phyloP scores from a whole-genome alignment of 2,888 invertebrate species.

The Mythimna albipuncta region DNA sequence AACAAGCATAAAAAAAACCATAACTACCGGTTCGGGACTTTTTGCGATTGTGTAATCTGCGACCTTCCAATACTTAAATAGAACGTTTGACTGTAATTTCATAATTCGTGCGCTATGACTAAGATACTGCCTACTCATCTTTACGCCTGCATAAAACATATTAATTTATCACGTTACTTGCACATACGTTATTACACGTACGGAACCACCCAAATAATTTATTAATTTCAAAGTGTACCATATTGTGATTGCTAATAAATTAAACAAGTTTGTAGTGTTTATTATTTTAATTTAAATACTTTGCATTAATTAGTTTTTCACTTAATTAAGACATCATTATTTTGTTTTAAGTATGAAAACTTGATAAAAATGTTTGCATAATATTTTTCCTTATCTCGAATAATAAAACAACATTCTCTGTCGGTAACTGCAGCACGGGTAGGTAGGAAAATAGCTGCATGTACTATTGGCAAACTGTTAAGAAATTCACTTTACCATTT shows the following conservation, averaged over 20 bases:
- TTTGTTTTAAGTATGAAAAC: not conserved
- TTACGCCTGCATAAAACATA: not conserved
- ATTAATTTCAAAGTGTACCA: not conserved
- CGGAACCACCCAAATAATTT: conserved; percentile 3
- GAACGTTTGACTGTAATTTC: not conserved
- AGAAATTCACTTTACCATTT: not conserved
- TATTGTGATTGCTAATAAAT: conserved; percentile 1
- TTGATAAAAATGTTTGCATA: not conserved
- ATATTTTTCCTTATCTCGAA: conserved; percentile 6
- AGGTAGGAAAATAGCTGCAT: not conserved
- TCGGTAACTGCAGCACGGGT: not conserved
- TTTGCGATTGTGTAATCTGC: not conserved
- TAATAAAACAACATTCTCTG: not conserved
- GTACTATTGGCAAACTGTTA: not conserved
- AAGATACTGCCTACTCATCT: not conserved
- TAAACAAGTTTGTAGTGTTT: not conserved
- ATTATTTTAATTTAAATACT: conserved; percentile 1
- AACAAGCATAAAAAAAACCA: not conserved
- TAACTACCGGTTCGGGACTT: not conserved
- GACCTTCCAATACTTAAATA: not conserved
- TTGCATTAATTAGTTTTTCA: conserved; percentile 11
- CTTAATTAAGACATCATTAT: not conserved
- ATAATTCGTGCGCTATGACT: not conserved
- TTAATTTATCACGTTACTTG: not conserved
- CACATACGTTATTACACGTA: not conserved